Evolutionary conservation across 2,888 invertebrate species (phyloP).

Genomic region (Eristalinus aeneus): DNA sequence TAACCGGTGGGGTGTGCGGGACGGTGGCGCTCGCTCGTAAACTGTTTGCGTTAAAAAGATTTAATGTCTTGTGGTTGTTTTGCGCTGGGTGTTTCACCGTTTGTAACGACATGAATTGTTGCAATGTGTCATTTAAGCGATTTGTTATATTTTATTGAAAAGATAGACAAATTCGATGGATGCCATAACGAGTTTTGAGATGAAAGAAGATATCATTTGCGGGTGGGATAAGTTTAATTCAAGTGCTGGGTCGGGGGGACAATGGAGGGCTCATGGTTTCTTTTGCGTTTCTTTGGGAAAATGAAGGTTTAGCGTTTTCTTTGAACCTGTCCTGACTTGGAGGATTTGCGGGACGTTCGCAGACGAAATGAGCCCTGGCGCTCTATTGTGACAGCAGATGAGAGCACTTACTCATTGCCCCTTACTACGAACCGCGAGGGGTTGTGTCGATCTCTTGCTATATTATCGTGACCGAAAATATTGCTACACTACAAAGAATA

Average conservation of each 20-base stretch:
- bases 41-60: constrained; percentile 67
- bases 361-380: background rate
- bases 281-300: background rate
- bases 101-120: constrained; percentile 42
- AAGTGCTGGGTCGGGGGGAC: background rate
- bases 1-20: constrained; percentile 12
- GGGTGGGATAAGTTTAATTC: background rate
- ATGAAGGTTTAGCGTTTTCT: background rate
- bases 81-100: constrained; percentile 3
- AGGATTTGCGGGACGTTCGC: background rate
- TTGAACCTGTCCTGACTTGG: background rate
- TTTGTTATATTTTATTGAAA: constrained; percentile 41
- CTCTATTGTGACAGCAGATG: background rate
- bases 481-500: too few relatives aligned
- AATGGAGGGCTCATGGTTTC: background rate
- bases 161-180: constrained; percentile 3
- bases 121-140: constrained; percentile 45
- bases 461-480: too few relatives aligned
- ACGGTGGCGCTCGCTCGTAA: constrained; percentile 23
- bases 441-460: too few relatives aligned
- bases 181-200: background rate
- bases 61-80: constrained; percentile 55
- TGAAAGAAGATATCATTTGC: background rate
- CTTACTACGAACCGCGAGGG: too few relatives aligned
- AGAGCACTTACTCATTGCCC: too few relatives aligned